Conservation (phyloP, 2,797 vertebrate genomes). For the Esox lucius region DNA sequence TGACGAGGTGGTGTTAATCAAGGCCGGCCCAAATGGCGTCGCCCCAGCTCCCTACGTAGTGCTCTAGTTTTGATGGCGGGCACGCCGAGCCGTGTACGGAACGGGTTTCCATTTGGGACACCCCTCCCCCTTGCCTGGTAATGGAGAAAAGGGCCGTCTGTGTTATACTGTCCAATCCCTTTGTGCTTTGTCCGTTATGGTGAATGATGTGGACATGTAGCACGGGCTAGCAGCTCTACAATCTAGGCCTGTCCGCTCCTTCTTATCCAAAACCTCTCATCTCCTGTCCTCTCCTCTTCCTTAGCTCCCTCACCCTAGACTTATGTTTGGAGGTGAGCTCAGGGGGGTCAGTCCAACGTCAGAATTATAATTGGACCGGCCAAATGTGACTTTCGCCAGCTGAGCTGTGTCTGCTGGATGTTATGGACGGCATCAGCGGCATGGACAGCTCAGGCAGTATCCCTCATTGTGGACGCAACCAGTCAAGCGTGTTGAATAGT, state of each 20-base stretch:
- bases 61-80: too few species aligned
- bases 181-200: too few species aligned
- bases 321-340: slow-evolving; percentile 14
- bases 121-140: too few species aligned
- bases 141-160: too few species aligned
- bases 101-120: too few species aligned
- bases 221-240: too few species aligned
- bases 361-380: slow-evolving; percentile 21
- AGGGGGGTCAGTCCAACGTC: slow-evolving; percentile 12
- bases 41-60: not conserved
- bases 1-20: slow-evolving; percentile 50
- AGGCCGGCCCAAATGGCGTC: slow-evolving; percentile 7
- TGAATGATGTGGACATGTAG: too few species aligned
- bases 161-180: too few species aligned
- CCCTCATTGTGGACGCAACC: not conserved
- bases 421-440: not conserved
- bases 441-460: not conserved
- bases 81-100: too few species aligned
- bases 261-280: not conserved
- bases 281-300: not conserved
- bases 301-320: not conserved
- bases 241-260: not conserved
- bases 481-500: not conserved
- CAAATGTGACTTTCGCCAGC: slow-evolving; percentile 26
- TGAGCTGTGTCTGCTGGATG: not conserved